Evolutionary conservation across 2,113 vertebrate genomes (phyloP), one percentile per base, ranked within the genome.

Genomic region (Coregonus clupeaformis): DNA sequence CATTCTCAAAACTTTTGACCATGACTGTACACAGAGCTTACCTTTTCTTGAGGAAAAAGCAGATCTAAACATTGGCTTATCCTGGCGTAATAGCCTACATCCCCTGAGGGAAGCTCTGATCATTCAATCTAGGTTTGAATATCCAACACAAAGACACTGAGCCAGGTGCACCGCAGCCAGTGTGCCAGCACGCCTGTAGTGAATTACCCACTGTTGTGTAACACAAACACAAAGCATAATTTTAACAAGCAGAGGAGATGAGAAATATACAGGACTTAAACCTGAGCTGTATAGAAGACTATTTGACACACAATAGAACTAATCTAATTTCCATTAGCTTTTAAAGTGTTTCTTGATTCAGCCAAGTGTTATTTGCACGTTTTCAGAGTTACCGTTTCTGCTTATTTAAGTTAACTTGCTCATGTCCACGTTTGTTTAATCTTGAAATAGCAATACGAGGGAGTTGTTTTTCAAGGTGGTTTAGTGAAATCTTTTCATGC

Each of bases 141-240:
- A 24, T 64, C 47, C 36, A 27, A 62, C 36, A 68, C 65, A 83
- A 73, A 79, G 77, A 67, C 73, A 66, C 36, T 36, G 62, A 73
- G 71, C 47, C 63, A 65, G 63, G 25, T 4, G 24, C 6, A 60
- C 57, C n/a, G 63, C 25, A 29, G 63, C 12, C 9, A 11, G 36
- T 42, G 36, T 42, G 36, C 9, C 36, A 77, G 27, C 36, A 1
- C 11, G 60, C 73, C 73, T 82, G 65, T 25, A 25, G 66, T 65
- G 73, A 47, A 79, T 77, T 66, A 77, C 64, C 75, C 72, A 73
- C 27, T 69, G 72, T 84, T 83, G 65, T 73, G 67, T 77, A 88
- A 82, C 59, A 62, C 69, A 20, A n/a, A n/a, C n/a, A n/a, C n/a
- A n/a, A n/a, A n/a, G n/a, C n/a, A n/a, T n/a, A n/a, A n/a, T n/a